Conservation (phyloP, 2,888 invertebrate species). For the Tipula helvola region DNA sequence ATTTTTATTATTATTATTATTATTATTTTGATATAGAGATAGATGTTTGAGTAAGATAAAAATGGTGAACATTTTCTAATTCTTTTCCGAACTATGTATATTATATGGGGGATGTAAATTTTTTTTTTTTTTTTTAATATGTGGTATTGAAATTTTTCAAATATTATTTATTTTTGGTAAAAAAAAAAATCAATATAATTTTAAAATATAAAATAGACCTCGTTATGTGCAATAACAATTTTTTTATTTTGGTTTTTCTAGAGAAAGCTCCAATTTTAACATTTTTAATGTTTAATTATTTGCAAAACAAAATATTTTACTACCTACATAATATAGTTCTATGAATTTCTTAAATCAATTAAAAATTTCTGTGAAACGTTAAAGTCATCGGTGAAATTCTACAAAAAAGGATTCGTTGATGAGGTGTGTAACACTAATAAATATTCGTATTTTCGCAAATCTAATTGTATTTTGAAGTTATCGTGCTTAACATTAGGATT, state of each 20-base stretch:
- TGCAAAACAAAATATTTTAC: too few species aligned
- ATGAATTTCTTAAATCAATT: not conserved
- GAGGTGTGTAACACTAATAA: too few species aligned
- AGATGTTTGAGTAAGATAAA: not conserved
- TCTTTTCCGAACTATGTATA: not conserved
- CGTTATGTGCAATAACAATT: not conserved
- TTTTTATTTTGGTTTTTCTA: not conserved
- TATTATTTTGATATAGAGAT: not conserved
- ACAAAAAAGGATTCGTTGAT: too few species aligned
- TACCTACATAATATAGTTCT: too few species aligned
- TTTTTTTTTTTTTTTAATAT: not conserved
- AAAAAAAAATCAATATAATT: not conserved
- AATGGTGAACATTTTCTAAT: not conserved
- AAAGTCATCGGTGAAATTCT: too few species aligned
- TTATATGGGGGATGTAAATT: not conserved
- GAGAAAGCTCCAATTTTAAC: not conserved
- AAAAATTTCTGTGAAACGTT: not conserved
- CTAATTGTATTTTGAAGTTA: too few species aligned
- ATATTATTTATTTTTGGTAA: not conserved
- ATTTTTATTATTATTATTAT: not conserved
- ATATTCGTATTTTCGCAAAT: too few species aligned
- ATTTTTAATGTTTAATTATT: too few species aligned
- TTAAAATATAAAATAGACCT: not conserved
- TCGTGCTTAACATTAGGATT: too few species aligned
- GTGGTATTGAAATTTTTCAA: not conserved